Conservation (phyloP, 2,113 vertebrate species). For the Amphiprion percula region DNA sequence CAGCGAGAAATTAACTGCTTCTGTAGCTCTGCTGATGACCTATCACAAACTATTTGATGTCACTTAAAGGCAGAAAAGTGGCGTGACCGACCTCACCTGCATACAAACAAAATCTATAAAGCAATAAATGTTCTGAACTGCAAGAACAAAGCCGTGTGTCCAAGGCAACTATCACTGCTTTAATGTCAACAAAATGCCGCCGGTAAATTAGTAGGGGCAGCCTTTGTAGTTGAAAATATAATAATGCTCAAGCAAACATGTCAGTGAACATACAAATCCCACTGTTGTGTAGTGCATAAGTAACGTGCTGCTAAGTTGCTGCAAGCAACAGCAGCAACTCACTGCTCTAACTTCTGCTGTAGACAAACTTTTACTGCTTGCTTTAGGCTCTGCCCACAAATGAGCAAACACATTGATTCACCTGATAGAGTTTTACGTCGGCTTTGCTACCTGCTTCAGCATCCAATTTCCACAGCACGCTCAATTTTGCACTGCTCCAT, state of each 20-base stretch:
- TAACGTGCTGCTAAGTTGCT: neutral
- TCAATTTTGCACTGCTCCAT: slow-evolving; percentile 6
- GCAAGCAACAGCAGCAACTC: neutral
- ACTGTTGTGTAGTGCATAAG: neutral
- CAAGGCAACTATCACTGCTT: neutral
- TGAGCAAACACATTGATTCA: slow-evolving; percentile 59
- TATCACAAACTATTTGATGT: slow-evolving; percentile 6
- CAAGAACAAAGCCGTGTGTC: neutral
- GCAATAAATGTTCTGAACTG: slow-evolving; percentile 2
- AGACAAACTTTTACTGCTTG: slow-evolving; percentile 31
- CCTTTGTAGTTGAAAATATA: neutral
- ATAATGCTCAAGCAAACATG: neutral
- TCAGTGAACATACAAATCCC: neutral
- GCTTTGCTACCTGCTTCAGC: slow-evolving; percentile 26
- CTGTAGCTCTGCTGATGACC: slow-evolving; percentile 22
- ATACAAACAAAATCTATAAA: neutral
- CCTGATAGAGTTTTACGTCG: slow-evolving; percentile 26
- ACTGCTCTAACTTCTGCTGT: slow-evolving; percentile 8
- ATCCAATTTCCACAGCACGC: slow-evolving; percentile 30
- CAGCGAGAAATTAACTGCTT: neutral
- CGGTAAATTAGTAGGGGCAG: neutral
- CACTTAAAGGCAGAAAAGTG: slow-evolving; percentile 21
- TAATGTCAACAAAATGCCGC: too few species aligned
- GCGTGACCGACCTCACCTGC: neutral
- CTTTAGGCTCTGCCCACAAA: slow-evolving; percentile 52